Percentiles rank a stretch among this genome's conserved stretches.
These are phyloP conservation scores for Meganola albula DNA, from an alignment of 2,888 invertebrate species.

Conservation along the genomic window DNA sequence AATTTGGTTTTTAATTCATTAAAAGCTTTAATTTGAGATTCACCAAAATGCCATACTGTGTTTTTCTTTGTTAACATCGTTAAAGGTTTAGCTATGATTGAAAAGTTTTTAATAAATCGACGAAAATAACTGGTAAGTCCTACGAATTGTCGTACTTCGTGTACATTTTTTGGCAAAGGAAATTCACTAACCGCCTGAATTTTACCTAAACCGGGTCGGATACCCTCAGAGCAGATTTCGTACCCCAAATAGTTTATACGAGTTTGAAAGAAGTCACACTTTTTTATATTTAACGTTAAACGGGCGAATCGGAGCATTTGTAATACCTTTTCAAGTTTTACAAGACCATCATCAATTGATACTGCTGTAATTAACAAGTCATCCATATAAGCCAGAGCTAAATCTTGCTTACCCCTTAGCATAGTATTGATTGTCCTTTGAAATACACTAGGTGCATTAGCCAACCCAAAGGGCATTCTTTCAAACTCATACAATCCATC, in stretches of 20 bases:
- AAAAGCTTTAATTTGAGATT: constrained; percentile 1
- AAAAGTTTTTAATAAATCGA: constrained; percentile 7
- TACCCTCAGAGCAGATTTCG: neutral
- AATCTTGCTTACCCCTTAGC: neutral
- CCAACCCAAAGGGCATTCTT: neutral
- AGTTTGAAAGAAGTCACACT: constrained; percentile 2
- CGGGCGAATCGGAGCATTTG: neutral
- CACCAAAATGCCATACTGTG: neutral
- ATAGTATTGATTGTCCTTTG: neutral
- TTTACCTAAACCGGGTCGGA: neutral
- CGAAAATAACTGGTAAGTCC: constrained; percentile 8
- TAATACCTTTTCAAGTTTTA: neutral
- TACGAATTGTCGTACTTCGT: constrained; percentile 7
- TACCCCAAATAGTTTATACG: constrained; percentile 3
- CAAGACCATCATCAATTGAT: neutral
- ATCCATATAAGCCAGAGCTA: neutral
- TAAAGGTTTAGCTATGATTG: constrained; percentile 2
- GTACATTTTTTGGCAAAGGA: constrained; percentile 2
- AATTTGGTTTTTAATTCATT: neutral
- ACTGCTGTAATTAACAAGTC: neutral
- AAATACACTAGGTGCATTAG: neutral
- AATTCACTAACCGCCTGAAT: neutral
- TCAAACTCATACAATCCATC: constrained; percentile 4
- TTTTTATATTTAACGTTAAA: neutral
- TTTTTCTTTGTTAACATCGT: constrained; percentile 5